phyloP scores from a whole-genome alignment of 1,140 invertebrate species.

The Metopolophium dirhodum region DNA sequence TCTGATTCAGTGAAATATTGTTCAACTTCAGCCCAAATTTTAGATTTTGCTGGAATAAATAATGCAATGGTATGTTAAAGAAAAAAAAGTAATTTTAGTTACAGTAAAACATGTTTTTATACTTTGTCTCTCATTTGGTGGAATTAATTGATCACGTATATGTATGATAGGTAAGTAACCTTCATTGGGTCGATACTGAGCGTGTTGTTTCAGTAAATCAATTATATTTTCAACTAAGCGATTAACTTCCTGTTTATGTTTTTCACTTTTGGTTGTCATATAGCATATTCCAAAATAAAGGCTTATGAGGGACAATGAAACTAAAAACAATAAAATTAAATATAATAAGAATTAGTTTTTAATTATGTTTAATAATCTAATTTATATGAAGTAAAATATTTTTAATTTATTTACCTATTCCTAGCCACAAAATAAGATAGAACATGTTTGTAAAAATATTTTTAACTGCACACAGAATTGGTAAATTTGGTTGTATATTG shows the following conservation, averaged over 20 bases:
- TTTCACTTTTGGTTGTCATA: conserved; percentile 57
- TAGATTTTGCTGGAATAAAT: conserved; percentile 59
- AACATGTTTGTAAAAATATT: conserved; percentile 50
- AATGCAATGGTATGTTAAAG: background rate
- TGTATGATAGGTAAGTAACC: conserved; percentile 83
- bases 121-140: conserved; percentile 76
- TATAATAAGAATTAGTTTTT: background rate
- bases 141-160: conserved; percentile 86
- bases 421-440: conserved; percentile 47
- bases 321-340: background rate
- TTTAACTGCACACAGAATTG: conserved; percentile 33
- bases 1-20: conserved; percentile 87
- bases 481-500: conserved; percentile 37
- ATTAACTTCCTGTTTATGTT: conserved; percentile 61
- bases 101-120: conserved; percentile 57
- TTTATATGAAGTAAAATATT: background rate
- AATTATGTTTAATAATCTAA: background rate
- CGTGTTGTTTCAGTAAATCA: conserved; percentile 61
- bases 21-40: conserved; percentile 75
- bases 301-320: background rate
- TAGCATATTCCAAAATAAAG: conserved; percentile 53
- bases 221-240: conserved; percentile 62
- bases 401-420: conserved; percentile 36
- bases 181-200: conserved; percentile 59
- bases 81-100: background rate